These are phyloP conservation scores for Ptychochromis oligacanthus DNA, from an alignment of 2,113 vertebrate genomes.

Conservation along the genomic window DNA sequence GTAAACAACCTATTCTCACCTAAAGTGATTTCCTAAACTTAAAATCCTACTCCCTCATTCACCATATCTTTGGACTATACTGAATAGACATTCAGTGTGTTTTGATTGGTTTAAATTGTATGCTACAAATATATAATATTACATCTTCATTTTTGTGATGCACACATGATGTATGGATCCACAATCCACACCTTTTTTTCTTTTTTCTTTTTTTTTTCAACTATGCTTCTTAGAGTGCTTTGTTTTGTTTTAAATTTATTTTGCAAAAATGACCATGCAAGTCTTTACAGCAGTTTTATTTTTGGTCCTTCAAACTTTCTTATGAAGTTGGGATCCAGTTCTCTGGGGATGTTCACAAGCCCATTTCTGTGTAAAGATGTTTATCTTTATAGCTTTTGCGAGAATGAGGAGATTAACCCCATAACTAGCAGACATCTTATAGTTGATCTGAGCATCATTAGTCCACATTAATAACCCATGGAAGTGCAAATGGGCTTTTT, in stretches of 20 bases:
- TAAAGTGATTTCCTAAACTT: neutral
- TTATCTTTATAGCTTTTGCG: conserved; percentile 73
- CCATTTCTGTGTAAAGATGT: conserved; percentile 69
- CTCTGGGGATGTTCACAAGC: conserved; percentile 60
- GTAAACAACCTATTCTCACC: neutral
- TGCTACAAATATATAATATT: neutral
- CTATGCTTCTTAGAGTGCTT: neutral
- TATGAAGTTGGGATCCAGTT: conserved; percentile 60
- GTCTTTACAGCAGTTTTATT: conserved; percentile 56
- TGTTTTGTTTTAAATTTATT: conserved; percentile 18
- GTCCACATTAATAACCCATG: conserved; percentile 82
- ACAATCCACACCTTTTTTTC: neutral
- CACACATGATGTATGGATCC: neutral
- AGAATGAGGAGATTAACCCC: conserved; percentile 80
- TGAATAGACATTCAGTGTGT: neutral
- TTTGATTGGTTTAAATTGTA: neutral
- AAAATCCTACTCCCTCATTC: neutral
- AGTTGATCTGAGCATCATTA: conserved; percentile 81
- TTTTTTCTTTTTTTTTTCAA: no score
- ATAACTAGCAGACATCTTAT: conserved; percentile 76
- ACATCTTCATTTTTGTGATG: neutral
- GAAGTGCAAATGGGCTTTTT: conserved; percentile 76
- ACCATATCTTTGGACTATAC: neutral
- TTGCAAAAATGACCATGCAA: conserved; percentile 37
- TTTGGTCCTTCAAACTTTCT: conserved; percentile 72